Base-by-base conservation (phyloP, 2,797 vertebrate species). In the Periparus ater region DNA sequence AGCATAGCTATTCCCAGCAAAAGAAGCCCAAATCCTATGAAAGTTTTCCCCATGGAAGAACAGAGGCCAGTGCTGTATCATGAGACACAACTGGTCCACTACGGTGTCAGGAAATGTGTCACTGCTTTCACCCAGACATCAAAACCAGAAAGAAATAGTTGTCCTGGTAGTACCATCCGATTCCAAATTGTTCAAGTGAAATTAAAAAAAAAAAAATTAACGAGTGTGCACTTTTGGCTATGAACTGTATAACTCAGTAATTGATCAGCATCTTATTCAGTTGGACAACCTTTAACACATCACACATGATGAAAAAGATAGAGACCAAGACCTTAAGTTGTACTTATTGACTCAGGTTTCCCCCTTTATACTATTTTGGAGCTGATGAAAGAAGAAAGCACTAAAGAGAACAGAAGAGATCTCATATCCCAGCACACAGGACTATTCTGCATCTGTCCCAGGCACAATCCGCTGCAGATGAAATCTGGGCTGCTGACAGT, bases 31-130 rank as follows among this genome's bases (percentile, higher is more conserved):
- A 45, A 29, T 6, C 48, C 44, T 32, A 17, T 32, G 61, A 60
- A 81, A 13, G 4, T 51, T 82, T 54, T 78, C 6, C 8, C 22
- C 13, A 10, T 30, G 47, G n/a, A 66, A 62, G 13, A 66, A 54
- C 60, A 45, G 17, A 51, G 36, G 45, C 30, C 14, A 54, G 32
- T 51, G 30, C 38, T 74, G 38, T 20, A 44, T 17, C 8, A 55
- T 2, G 5, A 68, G 25, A 18, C 34, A 67, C 0, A 0, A 54
- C 4, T 0, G 1, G 18, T 34, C 27, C 55, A 45, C 44, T 75
- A 29, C 9, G 63, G n/a, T 82, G 48, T 30, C 38, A 55, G 55
- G 32, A 82, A 87, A 68, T 20, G 5, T 21, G 10, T 67, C 66
- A 14, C 22, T 73, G 6, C 19, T 91, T 73, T 92, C n/a, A 13